These are phyloP conservation scores for Drosophila rellima DNA, from an alignment of 2,888 invertebrate genomes.

Conservation along the genomic window DNA sequence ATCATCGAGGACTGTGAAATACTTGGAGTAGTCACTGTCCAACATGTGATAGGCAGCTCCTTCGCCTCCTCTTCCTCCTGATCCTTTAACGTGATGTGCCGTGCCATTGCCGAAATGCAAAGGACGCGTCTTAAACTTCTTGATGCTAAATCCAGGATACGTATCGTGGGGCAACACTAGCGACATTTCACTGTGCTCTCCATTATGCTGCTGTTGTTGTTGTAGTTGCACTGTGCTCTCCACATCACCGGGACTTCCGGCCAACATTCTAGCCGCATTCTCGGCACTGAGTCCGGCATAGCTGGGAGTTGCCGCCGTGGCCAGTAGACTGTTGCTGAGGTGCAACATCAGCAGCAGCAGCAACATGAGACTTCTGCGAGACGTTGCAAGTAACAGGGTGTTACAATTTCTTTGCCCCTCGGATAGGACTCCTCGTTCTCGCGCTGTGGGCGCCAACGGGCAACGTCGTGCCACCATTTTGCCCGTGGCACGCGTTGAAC, in stretches of 20 bases:
- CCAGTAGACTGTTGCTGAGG: slow-evolving; percentile 6
- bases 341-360: slow-evolving; percentile 17
- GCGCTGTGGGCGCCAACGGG: slow-evolving; percentile 58
- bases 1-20: slow-evolving; percentile 94
- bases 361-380: slow-evolving; percentile 35
- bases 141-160: slow-evolving; percentile 95
- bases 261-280: slow-evolving; percentile 82
- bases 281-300: slow-evolving; percentile 75
- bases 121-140: slow-evolving; percentile 89
- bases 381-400: slow-evolving; percentile 23
- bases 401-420: slow-evolving; percentile 38
- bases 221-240: slow-evolving; percentile 36
- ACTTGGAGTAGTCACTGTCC: slow-evolving; percentile 93
- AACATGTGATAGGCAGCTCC: slow-evolving; percentile 88
- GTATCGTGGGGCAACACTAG: slow-evolving; percentile 94
- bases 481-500: slow-evolving; percentile 74
- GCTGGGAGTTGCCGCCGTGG: slow-evolving; percentile 37
- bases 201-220: slow-evolving; percentile 22
- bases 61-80: neutral
- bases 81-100: slow-evolving; percentile 6
- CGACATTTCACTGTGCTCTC: slow-evolving; percentile 82
- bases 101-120: slow-evolving; percentile 53
- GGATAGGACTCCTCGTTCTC: slow-evolving; percentile 35
- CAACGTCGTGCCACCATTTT: slow-evolving; percentile 82
- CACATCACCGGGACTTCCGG: slow-evolving; percentile 69